Base-by-base conservation (phyloP, 2,888 invertebrate genomes). In the Anoncus sp. region DNA sequence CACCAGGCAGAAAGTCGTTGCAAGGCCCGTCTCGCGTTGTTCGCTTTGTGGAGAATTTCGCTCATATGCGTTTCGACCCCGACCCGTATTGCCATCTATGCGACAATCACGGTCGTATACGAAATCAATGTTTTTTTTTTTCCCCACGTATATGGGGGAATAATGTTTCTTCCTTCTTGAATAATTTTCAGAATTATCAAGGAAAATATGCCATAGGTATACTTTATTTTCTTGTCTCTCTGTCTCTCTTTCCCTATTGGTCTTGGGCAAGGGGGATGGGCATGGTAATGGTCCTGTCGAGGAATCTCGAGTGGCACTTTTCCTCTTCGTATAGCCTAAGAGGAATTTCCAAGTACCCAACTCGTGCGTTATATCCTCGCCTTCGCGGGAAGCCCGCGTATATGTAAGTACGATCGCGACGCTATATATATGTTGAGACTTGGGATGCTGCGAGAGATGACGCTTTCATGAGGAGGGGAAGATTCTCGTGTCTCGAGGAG, bases 281-380 rank as follows among this genome's bases (percentile, higher is more conserved):
- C 59, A 62, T 71, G 60, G 43, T 63, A 27, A 66, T 51, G 51
- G 31, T 49, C 49, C 73, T 63, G 69, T 63, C 73, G 69, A 59
- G 69, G 77, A 77, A 77, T 73, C 69, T 73, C 77, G 73, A 73
- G 77, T 73, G 59, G 73, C 67, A 73, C 69, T 73, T 73, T 77
- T 73, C 69, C 69, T 59, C 67, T 45, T 24, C 51, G 70, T 10
- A n/a, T n/a, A 38, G 55, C 40, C 35, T 57, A 57, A 67, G 31
- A 59, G 27, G 66, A 72, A 77, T 67, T 77, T 72, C 60, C 76
- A 62, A 66, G 66, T 60, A 62, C 51, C 43, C n/a, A 43, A 59
- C 40, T 70, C 49, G 53, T 49, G 18, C n/a, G 22, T 24, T 47
- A 27, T 55, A 38, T 18, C 38, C 38, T 47, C 27, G 40, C 38